Evolutionary conservation across 2,888 invertebrate species (phyloP).

Genomic region (Hemistola chrysoprasaria): DNA sequence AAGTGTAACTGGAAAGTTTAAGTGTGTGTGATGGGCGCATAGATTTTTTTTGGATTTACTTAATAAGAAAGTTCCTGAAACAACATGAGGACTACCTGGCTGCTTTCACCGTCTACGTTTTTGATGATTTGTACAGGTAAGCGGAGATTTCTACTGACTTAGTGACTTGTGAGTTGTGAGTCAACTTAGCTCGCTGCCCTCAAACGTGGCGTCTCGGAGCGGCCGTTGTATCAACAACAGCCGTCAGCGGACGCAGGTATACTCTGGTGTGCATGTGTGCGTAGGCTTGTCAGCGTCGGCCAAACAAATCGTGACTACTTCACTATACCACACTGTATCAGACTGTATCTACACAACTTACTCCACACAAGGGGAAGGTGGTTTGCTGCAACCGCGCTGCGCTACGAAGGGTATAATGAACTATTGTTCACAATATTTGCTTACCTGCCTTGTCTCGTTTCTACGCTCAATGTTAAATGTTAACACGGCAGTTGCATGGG

Average conservation of each 20-base stretch:
- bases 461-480: slow-evolving; percentile 1
- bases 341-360: not conserved
- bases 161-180: too few species aligned
- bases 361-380: slow-evolving; percentile 12
- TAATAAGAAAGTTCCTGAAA: slow-evolving; percentile 62
- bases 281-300: slow-evolving; percentile 27
- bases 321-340: slow-evolving; percentile 28
- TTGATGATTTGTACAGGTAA: slow-evolving; percentile 78
- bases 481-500: not conserved
- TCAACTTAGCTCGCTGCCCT: slow-evolving; percentile 52
- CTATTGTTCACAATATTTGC: slow-evolving; percentile 17
- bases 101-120: slow-evolving; percentile 74
- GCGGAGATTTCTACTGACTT: slow-evolving; percentile 61
- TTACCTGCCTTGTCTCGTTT: slow-evolving; percentile 17
- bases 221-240: slow-evolving; percentile 46
- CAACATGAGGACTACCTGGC: slow-evolving; percentile 67
- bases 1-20: slow-evolving; percentile 30
- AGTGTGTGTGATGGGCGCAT: slow-evolving; percentile 57
- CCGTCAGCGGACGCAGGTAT: slow-evolving; percentile 34
- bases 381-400: slow-evolving; percentile 13
- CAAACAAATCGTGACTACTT: slow-evolving; percentile 1
- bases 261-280: slow-evolving; percentile 35
- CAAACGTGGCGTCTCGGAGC: slow-evolving; percentile 38
- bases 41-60: slow-evolving; percentile 53
- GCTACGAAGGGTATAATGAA: slow-evolving; percentile 16